These are phyloP conservation scores for Metridium senile DNA, from an alignment of 92 coral and sea anemone genomes.

Conservation along the genomic window DNA sequence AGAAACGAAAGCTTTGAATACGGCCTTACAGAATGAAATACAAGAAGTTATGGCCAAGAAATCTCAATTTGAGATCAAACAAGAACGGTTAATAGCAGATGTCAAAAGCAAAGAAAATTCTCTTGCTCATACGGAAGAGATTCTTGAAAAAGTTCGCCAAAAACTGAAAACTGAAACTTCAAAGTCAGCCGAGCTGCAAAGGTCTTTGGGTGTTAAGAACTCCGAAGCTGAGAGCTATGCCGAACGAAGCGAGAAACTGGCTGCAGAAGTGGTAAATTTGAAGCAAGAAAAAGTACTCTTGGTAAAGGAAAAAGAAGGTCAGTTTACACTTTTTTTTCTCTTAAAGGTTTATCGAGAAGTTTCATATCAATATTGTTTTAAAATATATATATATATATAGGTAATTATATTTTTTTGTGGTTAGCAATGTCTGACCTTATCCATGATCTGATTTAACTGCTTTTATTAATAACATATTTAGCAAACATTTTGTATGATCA, in stretches of 20 bases:
- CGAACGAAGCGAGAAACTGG: slow-evolving; percentile 40
- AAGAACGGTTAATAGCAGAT: slow-evolving; percentile 57
- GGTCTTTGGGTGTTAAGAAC: slow-evolving; percentile 43
- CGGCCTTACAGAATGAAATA: slow-evolving; percentile 40
- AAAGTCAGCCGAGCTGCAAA: slow-evolving; percentile 48
- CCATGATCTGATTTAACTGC: no score
- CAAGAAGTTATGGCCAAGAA: slow-evolving; percentile 58
- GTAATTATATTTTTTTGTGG: no score
- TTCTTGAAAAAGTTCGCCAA: slow-evolving; percentile 56
- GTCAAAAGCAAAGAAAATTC: slow-evolving; percentile 56
- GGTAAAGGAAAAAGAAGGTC: slow-evolving; percentile 52
- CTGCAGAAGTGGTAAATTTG: slow-evolving; percentile 40
- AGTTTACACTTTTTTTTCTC: background rate
- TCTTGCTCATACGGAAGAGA: slow-evolving; percentile 65
- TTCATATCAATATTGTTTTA: no score
- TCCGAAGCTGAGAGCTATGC: slow-evolving; percentile 46
- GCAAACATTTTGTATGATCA: no score
- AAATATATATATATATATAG: no score
- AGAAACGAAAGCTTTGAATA: slow-evolving; percentile 36
- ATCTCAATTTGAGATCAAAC: slow-evolving; percentile 55
- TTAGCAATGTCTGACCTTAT: no score
- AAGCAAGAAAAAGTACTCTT: slow-evolving; percentile 38
- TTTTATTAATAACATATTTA: no score
- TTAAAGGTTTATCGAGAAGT: background rate
- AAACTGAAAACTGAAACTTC: slow-evolving; percentile 58